These are phyloP conservation scores for Circaetus cinerascens DNA, from an alignment of 2,113 vertebrate species.

Conservation along the genomic window DNA sequence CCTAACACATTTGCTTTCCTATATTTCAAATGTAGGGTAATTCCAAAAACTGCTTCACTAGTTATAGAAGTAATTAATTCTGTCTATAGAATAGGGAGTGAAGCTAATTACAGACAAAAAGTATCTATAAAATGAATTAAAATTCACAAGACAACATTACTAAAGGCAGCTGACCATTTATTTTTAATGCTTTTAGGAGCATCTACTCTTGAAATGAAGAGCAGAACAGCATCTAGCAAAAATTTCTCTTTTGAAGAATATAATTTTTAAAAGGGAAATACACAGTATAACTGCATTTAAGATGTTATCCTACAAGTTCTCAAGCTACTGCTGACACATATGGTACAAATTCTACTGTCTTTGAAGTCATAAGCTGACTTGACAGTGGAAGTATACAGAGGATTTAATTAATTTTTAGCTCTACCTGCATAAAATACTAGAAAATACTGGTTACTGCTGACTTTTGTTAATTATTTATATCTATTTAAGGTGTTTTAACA, in stretches of 20 bases:
- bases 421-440: background rate
- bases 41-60: background rate
- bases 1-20: background rate
- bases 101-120: conserved; percentile 5
- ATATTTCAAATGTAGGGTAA: background rate
- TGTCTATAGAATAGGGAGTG: background rate
- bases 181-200: background rate
- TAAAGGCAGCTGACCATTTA: background rate
- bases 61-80: conserved; percentile 22
- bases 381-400: background rate
- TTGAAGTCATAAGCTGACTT: background rate
- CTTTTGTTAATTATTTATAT: background rate
- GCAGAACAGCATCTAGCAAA: background rate
- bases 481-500: background rate
- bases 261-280: background rate
- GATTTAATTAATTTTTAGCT: background rate
- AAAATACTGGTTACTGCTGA: background rate
- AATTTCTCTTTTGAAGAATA: background rate
- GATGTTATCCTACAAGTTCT: background rate
- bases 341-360: background rate
- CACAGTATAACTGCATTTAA: background rate
- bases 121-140: background rate
- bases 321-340: background rate
- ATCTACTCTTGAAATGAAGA: background rate
- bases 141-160: background rate